Conservation (phyloP, 1,140 invertebrate genomes). For the roundworm (Caenorhabditis elegans) region DNA sequence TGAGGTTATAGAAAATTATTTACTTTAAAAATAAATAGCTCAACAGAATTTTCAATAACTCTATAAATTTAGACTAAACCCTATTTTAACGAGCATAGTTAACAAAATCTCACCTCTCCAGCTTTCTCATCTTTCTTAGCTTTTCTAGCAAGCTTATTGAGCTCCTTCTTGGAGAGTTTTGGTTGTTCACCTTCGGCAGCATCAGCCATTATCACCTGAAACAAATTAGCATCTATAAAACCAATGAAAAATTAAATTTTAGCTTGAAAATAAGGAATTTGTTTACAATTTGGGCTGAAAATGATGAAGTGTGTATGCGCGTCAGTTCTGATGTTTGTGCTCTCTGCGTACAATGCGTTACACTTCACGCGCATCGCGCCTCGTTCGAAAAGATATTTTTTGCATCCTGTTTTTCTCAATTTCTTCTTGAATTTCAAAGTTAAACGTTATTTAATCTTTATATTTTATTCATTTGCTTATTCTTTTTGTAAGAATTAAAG, state of each 20-base stretch:
- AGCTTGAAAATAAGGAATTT: not conserved
- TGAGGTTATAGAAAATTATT: no score
- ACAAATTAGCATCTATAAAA: not conserved
- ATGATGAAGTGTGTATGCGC: not conserved
- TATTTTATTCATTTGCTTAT: no score
- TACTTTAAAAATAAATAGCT: no score
- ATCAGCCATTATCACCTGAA: slow-evolving; percentile 28
- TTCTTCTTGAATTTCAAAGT: no score
- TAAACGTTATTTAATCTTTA: no score
- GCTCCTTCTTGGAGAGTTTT: slow-evolving; percentile 58
- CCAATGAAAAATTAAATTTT: not conserved
- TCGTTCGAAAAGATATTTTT: not conserved
- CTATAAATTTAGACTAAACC: no score
- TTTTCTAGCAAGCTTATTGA: slow-evolving; percentile 52
- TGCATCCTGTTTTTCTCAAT: no score
- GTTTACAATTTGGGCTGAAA: not conserved
- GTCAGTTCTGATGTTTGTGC: not conserved
- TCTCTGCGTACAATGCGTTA: not conserved
- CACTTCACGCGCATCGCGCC: not conserved
- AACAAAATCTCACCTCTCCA: not conserved
- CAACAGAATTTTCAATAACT: no score
- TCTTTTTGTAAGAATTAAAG: no score
- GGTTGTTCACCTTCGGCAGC: slow-evolving; percentile 34
- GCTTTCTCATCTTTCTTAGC: slow-evolving; percentile 47
- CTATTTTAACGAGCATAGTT: no score